These are phyloP conservation scores for Hypolimnas misippus DNA, from an alignment of 2,888 invertebrate genomes.

Conservation along the genomic window DNA sequence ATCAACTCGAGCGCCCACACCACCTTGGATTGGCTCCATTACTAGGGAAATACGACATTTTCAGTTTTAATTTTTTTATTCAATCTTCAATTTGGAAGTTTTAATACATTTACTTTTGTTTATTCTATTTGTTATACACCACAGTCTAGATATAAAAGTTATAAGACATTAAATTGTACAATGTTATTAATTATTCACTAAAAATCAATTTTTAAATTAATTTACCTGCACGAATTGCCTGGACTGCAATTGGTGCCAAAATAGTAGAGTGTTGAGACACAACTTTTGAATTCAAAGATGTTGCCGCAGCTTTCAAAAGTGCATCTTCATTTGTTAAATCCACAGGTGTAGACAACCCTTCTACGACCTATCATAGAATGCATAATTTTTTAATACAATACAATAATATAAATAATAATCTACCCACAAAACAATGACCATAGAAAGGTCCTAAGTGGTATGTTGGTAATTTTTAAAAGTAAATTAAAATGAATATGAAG, in stretches of 20 bases:
- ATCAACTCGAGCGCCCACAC: conserved; percentile 90
- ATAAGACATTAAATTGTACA: no score
- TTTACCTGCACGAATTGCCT: conserved; percentile 95
- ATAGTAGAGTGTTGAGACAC: conserved; percentile 98
- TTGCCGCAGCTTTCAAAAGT: conserved; percentile 97
- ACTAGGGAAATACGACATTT: conserved; percentile 55
- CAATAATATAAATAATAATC: no score
- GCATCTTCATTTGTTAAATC: conserved; percentile 94
- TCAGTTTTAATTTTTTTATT: background rate
- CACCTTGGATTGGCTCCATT: conserved; percentile 79
- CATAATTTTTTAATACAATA: no score
- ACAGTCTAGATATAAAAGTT: no score
- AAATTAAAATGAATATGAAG: no score
- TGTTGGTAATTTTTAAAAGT: no score
- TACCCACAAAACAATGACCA: no score
- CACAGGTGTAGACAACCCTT: conserved; percentile 92
- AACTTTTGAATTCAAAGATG: conserved; percentile 99
- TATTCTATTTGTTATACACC: no score
- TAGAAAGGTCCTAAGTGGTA: no score
- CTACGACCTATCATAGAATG: conserved; percentile 86
- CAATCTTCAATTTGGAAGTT: background rate
- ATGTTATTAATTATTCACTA: no score
- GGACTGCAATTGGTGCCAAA: conserved; percentile 98
- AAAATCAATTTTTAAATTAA: no score
- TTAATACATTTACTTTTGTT: no score